Evolutionary conservation across 2,797 vertebrate species (phyloP).

Genomic region (Atherinosoma microstoma): DNA sequence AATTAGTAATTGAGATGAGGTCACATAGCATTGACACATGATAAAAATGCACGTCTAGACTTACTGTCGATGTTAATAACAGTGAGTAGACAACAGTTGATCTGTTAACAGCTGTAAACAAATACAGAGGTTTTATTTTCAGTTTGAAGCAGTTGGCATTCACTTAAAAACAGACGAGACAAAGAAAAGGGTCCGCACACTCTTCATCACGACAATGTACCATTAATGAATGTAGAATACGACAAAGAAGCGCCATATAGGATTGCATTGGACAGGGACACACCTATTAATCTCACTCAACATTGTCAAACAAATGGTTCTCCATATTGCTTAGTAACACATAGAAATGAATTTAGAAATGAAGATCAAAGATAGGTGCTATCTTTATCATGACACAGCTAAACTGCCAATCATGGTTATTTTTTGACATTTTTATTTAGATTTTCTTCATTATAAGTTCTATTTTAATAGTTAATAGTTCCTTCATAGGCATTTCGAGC

Average conservation of each 20-base stretch:
- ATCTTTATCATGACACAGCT: constrained; percentile 95
- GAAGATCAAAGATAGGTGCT: constrained; percentile 90
- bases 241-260: constrained; percentile 95
- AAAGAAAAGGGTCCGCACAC: constrained; percentile 90
- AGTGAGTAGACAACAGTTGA: constrained; percentile 85
- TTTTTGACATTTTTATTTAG: constrained; percentile 70
- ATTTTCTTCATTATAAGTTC: constrained; percentile 83
- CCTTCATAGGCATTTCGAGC: constrained; percentile 93
- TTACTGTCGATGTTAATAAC: constrained; percentile 79
- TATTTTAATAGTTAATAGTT: constrained; percentile 91
- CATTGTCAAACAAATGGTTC: constrained; percentile 96
- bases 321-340: constrained; percentile 99
- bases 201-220: constrained; percentile 92
- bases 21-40: constrained; percentile 82
- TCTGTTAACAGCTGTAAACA: constrained; percentile 83
- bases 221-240: constrained; percentile 93
- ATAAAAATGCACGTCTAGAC: constrained; percentile 74
- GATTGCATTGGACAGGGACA: constrained; percentile 95
- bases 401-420: constrained; percentile 91
- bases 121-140: constrained; percentile 88
- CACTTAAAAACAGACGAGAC: constrained; percentile 92
- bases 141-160: constrained; percentile 93
- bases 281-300: constrained; percentile 95
- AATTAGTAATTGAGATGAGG: constrained; percentile 78
- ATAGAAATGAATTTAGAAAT: constrained; percentile 94